phyloP scores from a whole-genome alignment of 2,888 invertebrate genomes.

The Blomia tropicalis region DNA sequence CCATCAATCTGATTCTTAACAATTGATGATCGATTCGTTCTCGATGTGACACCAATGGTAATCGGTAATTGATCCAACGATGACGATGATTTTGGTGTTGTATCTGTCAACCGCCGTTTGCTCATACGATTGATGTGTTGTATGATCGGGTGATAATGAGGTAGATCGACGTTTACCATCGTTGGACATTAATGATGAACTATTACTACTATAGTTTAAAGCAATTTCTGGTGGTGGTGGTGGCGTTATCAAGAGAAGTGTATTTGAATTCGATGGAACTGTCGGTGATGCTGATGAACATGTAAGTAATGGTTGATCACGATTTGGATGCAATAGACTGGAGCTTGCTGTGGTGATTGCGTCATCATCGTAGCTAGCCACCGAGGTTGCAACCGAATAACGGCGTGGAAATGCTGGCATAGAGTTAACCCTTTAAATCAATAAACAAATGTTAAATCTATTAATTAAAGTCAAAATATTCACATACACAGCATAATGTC shows the following conservation, averaged over 20 bases:
- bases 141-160: constrained; percentile 2
- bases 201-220: neutral
- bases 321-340: neutral
- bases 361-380: neutral
- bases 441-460: neutral
- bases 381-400: neutral
- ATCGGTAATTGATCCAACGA: constrained; percentile 7
- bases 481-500: constrained; percentile 10
- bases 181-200: neutral
- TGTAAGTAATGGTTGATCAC: neutral
- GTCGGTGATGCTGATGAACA: neutral
- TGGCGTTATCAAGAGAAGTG: neutral
- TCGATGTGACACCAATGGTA: neutral
- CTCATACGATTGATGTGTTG: neutral
- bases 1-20: neutral
- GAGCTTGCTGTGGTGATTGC: neutral
- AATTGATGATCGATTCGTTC: neutral
- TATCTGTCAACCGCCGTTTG: neutral
- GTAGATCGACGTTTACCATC: neutral
- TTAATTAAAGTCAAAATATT: neutral
- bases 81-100: neutral
- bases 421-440: constrained; percentile 1
- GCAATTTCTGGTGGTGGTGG: neutral
- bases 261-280: neutral
- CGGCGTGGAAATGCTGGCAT: constrained; percentile 15